Base-by-base conservation (phyloP, 53 echinoderm and acorn worm species). In the Paelopatides confundens region DNA sequence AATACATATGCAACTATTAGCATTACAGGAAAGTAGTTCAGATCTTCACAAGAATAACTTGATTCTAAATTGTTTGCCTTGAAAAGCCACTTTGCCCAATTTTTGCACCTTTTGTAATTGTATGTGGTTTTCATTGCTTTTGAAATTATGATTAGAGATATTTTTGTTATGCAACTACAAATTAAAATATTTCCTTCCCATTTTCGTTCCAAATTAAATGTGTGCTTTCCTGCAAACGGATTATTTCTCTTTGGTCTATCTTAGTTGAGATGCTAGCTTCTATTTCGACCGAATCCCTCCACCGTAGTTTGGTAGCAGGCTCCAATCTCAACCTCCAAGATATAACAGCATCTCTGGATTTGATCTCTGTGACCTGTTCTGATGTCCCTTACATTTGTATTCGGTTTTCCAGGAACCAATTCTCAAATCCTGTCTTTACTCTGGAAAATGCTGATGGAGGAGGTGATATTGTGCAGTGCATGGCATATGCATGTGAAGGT, bases 351-450 rank as follows among this genome's bases (percentile, higher is more conserved):
- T 63, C 54, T 51, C 43, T 93, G 32, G 86, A 96, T 77, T 86
- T 96, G 86, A 46, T 88, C 31, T 76, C 79, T 54, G 63, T 92
- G n/a, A 48, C 90, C 71, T 97, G 97, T 82, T 71, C 86, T 2
- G 86, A 92, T n/a, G 77, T 97, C 12, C 97, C 97, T 2, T 97
- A 92, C 84, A 38, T 97, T 77, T 97, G 97, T 37, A 92, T 95
- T 17, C 85, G 90, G 36, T 77, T 95, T 7, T 86, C 85, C 31
- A 97, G 93, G 77, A 93, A 89, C 4, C 67, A 86, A 12, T 90
- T 87, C 71, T 93, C 97, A 0, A 77, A 63, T 37, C 97, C 95
- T 17, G 86, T 87, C 21, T 95, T 95, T 90, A 87, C 90, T 29
- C 85, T 96, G 71, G 51, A 84, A 63, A 38, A 65, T 84, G 64